Evolutionary conservation across 2,113 vertebrate genomes (phyloP), one percentile per base, ranked within the genome.

Genomic region (Polypterus bichir): DNA sequence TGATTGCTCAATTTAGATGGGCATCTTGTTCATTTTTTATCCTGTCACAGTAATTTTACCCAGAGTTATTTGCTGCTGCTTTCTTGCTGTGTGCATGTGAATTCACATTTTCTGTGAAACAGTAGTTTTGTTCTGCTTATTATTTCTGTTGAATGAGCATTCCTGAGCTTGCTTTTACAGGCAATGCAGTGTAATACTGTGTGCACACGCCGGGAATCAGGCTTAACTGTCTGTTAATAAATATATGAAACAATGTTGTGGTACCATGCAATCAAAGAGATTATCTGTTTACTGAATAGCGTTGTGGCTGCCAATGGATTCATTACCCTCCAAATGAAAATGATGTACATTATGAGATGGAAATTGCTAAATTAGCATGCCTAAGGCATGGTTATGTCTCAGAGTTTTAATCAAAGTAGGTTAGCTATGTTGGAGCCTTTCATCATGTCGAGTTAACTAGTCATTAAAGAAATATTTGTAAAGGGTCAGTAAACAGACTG

Each of bases 21-120:
- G n/a, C n/a, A 44, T 4, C 56, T 58, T 58, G 56, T 58, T 58
- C 56, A 58, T 58, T 3, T 58, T 58, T 58, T 3, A 45, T 58
- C 56, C 56, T 58, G 56, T 58, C 56, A 58, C 56, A 58, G 56
- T 45, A 58, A 58, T 58, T 58, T 44, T 58, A 7, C 56, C 56
- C 44, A 45, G n/a, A 3, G 56, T 58, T 58, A 58, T 58, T 58
- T 58, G 46, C 56, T 58, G 46, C 46, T 58, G 56, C 56, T 58
- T 45, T 58, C 56, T 58, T 58, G 56, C 56, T 45, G 56, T 8
- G 56, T 58, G 44, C 27, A 7, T 58, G 44, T 45, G 56, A 45
- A 58, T 45, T 58, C n/a, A 45, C n/a, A 44, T 7, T 58, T 58
- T 58, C 56, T 58, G 56, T 58, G 44, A 58, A 5, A 45, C 56